A percentile compares a stretch with the other conserved stretches of the same genome.
These are phyloP conservation scores for Sebastes oblongus DNA, from an alignment of 2,797 vertebrate species.

Conservation along the genomic window DNA sequence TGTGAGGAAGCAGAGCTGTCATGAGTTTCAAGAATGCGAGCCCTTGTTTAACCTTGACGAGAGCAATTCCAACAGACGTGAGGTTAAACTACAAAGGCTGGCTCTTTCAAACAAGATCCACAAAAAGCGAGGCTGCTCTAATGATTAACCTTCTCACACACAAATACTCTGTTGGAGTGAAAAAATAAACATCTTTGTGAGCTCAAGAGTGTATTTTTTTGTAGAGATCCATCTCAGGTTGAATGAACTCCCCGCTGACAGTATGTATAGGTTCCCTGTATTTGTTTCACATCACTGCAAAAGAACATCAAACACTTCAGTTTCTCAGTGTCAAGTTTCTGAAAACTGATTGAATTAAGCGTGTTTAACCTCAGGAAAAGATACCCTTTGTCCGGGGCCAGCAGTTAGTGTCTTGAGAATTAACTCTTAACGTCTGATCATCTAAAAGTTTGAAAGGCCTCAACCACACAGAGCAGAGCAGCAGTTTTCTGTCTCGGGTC, in stretches of 20 bases:
- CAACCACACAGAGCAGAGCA: neutral
- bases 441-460: neutral
- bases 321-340: constrained; percentile 22
- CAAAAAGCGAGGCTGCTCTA: constrained; percentile 47
- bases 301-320: constrained; percentile 67
- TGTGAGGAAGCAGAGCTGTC: neutral
- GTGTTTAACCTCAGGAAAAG: neutral
- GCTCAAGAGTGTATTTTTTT: constrained; percentile 40
- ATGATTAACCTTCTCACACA: constrained; percentile 60
- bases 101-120: constrained; percentile 35
- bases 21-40: constrained; percentile 4
- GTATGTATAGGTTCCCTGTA: constrained; percentile 33
- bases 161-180: neutral
- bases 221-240: constrained; percentile 21
- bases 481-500: neutral
- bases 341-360: constrained; percentile 11
- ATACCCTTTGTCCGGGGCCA: neutral
- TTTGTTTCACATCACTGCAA: constrained; percentile 45
- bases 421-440: neutral
- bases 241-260: constrained; percentile 32
- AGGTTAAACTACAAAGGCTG: constrained; percentile 45
- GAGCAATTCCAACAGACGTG: neutral
- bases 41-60: constrained; percentile 31
- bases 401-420: neutral
- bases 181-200: neutral